These are phyloP conservation scores for Ormyrus rosae DNA, from an alignment of 2,888 invertebrate species.

Conservation along the genomic window DNA sequence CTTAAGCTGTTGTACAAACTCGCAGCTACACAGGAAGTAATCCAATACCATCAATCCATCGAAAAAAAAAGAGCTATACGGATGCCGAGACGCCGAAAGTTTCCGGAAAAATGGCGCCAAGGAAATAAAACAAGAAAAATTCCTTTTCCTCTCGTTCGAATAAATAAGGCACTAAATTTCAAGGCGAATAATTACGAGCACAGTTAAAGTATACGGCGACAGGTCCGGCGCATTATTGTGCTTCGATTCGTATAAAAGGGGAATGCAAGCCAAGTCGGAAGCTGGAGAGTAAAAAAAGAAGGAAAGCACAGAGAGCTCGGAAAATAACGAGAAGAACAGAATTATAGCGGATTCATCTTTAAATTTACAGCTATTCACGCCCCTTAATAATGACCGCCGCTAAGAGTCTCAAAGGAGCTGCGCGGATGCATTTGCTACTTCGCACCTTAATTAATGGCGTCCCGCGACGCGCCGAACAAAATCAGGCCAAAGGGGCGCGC, in stretches of 20 bases:
- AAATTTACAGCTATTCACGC: slow-evolving; percentile 22
- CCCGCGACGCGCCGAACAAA: slow-evolving; percentile 4
- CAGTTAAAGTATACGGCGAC: background rate
- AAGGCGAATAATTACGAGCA: slow-evolving; percentile 30
- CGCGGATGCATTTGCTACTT: background rate
- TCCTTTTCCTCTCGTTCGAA: slow-evolving; percentile 21
- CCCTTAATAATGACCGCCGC: slow-evolving; percentile 33
- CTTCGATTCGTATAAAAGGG: slow-evolving; percentile 31
- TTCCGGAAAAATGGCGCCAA: background rate
- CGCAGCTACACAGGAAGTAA: background rate
- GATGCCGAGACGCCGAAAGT: too few species aligned
- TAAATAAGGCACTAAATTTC: slow-evolving; percentile 46
- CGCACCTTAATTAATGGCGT: slow-evolving; percentile 47
- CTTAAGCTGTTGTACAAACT: background rate
- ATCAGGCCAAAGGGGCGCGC: too few species aligned
- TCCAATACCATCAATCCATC: slow-evolving; percentile 19
- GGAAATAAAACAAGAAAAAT: slow-evolving; percentile 2
- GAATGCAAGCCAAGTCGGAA: background rate
- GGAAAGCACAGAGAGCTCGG: background rate
- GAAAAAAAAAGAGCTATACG: background rate
- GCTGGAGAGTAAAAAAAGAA: background rate
- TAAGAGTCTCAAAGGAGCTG: slow-evolving; percentile 6
- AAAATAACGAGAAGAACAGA: background rate
- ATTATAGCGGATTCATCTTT: slow-evolving; percentile 25
- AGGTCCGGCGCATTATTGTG: background rate